Evolutionary conservation across 2,888 invertebrate genomes (phyloP), one percentile per base, ranked within the genome.

Genomic region (Leptinotarsa tumamoca): DNA sequence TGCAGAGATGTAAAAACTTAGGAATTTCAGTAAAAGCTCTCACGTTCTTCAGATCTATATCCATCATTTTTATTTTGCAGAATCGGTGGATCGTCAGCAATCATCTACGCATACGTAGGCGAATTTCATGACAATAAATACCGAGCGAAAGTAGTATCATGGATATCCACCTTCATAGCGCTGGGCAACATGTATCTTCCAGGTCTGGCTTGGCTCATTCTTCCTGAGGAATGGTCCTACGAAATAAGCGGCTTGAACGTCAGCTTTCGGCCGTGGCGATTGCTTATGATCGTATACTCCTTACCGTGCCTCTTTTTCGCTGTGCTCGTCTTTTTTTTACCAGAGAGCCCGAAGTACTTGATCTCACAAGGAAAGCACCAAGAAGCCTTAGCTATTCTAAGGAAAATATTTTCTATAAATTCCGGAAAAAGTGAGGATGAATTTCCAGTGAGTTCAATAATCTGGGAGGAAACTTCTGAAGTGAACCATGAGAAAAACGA

Each of bases 31-130:
- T 5, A 0, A 17, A 52, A 1, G 5, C 15, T 15, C n/a, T 52
- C n/a, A 5, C 18, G 4, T 56, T n/a, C 13, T 56, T 5, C 18
- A n/a, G 5, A 51, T 21, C 0, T 18, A 51, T 10, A 51, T 54
- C n/a, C 7, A 54, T 18, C 33, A 54, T 21, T 21, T 18, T 54
- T 49, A 13, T 33, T 54, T 77, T 77, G 52, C 72, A 89, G 89
- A 61, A 85, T 88, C 74, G 87, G 88, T 18, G 90, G 90, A 17
- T 88, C 90, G 7, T 90, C 90, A 10, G 89, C 90, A 1, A 89
- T 90, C 14, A 86, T 90, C 4, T 91, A 90, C 79, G 90, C 90
- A 2, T 91, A 90, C 80, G 85, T 90, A 18, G 90, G 91, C 13
- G 91, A 91, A 83, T 90, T 90, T 80, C 90, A 90, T 79, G 88